These are phyloP conservation scores for Cottoperca gobio DNA, from an alignment of 2,797 vertebrate species.

Conservation along the genomic window DNA sequence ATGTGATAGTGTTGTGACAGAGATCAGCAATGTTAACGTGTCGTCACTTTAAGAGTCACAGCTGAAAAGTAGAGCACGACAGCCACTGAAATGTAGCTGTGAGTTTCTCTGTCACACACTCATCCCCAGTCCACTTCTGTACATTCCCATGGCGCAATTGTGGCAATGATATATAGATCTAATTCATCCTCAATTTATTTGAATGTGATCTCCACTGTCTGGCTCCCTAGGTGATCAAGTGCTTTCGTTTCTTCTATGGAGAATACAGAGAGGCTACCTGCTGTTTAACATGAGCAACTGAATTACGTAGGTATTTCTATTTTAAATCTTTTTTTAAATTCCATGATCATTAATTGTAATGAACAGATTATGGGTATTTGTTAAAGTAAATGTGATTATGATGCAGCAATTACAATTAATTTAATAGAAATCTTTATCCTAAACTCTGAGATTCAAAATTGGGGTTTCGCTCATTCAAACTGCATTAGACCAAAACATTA, in stretches of 20 bases:
- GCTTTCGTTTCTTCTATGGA: constrained; percentile 28
- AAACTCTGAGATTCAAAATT: not conserved
- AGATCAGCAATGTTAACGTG: constrained; percentile 8
- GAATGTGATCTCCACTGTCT: constrained; percentile 44
- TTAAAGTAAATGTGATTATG: constrained; percentile 11
- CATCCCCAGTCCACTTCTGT: not conserved
- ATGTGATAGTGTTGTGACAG: not conserved
- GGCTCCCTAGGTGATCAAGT: constrained; percentile 36
- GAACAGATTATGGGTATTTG: constrained; percentile 9
- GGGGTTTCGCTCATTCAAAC: not conserved
- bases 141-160: constrained; percentile 15
- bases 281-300: constrained; percentile 18
- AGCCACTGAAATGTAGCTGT: constrained; percentile 8
- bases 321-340: constrained; percentile 10
- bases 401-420: not conserved
- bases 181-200: constrained; percentile 65
- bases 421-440: not conserved
- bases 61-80: constrained; percentile 28
- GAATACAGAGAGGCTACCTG: constrained; percentile 20
- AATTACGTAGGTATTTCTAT: constrained; percentile 21
- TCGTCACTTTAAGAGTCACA: constrained; percentile 6
- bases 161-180: constrained; percentile 48
- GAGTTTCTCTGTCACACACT: constrained; percentile 6
- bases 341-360: constrained; percentile 3
- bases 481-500: constrained; percentile 6